Evolutionary conservation across 2,113 vertebrate genomes (phyloP), one percentile per base, ranked within the genome.

Genomic region (Heliornis fulica): DNA sequence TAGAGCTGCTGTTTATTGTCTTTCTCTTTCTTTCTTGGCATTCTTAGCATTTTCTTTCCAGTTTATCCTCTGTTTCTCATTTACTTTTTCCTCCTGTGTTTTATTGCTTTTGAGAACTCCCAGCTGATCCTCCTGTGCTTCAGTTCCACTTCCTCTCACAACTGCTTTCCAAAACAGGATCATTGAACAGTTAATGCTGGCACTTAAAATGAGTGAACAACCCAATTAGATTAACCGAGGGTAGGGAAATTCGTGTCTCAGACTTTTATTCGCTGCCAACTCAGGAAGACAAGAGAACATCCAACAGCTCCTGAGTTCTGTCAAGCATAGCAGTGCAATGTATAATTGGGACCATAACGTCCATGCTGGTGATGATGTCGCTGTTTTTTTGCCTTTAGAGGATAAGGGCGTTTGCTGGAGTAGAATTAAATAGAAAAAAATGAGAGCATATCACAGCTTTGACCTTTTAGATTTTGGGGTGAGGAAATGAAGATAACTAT

Each of bases 51-150:
- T 97, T 94, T 95, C 79, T 97, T 93, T 88, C 82, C 88, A 88
- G 54, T 86, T 95, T 75, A 83, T 87, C 76, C 75, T 90, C 90
- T 92, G 41, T 86, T 95, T 93, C 89, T 94, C 86, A 89, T 95
- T 96, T 95, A 89, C 64, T 92, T 94, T 93, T 83, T 87, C 72
- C 38, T 83, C 80, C 89, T 89, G 88, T 77, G 51, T 96, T 93
- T 88, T 95, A 93, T 92, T 94, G 90, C 94, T 92, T 93, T 94
- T 92, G 85, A 93, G 66, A 95, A 86, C 79, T 94, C 90, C 88
- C 94, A 94, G 83, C 45, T 96, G 94, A 94, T 97, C 84, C 84
- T 93, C 82, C 75, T 94, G 88, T 86, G 66, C 86, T 93, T 72
- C 29, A 32, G 68, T 88, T 93, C 59, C 66, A 85, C 87, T 93